phyloP scores from a whole-genome alignment of 2,888 invertebrate species.

The Sthenelais limicola region DNA sequence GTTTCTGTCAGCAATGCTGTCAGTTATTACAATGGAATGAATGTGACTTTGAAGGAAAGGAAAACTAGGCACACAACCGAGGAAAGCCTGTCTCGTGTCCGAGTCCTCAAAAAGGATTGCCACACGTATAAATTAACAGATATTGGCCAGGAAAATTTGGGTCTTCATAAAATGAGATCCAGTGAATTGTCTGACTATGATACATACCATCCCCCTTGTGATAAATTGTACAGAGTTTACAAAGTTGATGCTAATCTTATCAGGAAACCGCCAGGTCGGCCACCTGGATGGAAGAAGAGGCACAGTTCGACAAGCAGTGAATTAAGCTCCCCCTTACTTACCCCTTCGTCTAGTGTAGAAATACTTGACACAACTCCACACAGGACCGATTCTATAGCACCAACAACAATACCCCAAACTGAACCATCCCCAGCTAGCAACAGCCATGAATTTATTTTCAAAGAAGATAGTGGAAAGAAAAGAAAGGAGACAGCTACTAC shows the following conservation, averaged over 20 bases:
- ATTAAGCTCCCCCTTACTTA: too few species aligned
- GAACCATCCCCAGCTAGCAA: too few species aligned
- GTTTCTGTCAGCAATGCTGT: conserved; percentile 8
- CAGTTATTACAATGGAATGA: conserved; percentile 33
- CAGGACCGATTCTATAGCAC: background rate
- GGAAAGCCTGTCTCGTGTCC: conserved; percentile 2
- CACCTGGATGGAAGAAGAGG: conserved; percentile 14
- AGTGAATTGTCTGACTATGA: background rate
- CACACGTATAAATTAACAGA: conserved; percentile 34
- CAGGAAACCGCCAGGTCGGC: conserved; percentile 15
- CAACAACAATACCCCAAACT: conserved; percentile 19
- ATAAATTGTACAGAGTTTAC: conserved; percentile 4
- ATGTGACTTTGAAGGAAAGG: background rate
- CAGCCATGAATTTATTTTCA: too few species aligned
- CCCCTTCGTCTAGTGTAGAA: conserved; percentile 10
- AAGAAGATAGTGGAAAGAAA: too few species aligned
- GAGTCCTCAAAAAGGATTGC: conserved; percentile 28
- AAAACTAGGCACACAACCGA: conserved; percentile 37
- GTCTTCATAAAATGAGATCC: conserved; percentile 31
- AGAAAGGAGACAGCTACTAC: too few species aligned
- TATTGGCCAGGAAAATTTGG: conserved; percentile 43
- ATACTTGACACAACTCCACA: conserved; percentile 10
- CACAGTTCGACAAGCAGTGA: background rate
- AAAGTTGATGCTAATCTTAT: conserved; percentile 4
- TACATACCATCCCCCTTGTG: background rate